Conservation (phyloP, 2,113 vertebrate genomes). For the Naja naja region DNA sequence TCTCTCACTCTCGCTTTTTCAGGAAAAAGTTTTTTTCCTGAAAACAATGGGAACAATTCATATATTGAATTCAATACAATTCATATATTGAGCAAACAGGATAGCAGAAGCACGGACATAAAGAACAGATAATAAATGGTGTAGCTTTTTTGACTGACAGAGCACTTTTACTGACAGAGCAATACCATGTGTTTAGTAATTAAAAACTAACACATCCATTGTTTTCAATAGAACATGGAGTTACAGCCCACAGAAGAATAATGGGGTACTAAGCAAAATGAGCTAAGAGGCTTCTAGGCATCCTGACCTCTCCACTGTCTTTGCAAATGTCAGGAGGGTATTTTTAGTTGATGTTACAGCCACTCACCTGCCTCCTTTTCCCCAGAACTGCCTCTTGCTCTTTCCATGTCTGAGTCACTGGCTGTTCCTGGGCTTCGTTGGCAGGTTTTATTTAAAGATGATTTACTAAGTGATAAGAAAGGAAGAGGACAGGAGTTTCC, state of each 20-base stretch:
- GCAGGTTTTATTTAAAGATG: conserved; percentile 36
- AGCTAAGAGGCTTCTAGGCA: neutral
- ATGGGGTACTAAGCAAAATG: conserved; percentile 5
- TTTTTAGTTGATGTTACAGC: conserved; percentile 59
- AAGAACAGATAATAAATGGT: neutral
- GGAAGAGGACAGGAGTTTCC: neutral
- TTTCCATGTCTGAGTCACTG: conserved; percentile 51
- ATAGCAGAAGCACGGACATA: neutral
- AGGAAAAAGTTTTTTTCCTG: neutral
- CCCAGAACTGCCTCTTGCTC: neutral
- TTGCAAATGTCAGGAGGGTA: conserved; percentile 40
- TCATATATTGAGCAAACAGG: neutral
- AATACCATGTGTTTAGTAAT: neutral
- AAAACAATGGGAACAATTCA: neutral
- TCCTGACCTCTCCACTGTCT: neutral
- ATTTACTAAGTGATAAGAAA: conserved; percentile 50
- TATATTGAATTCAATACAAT: neutral
- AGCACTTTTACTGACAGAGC: neutral
- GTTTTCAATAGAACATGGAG: neutral
- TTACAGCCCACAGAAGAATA: neutral
- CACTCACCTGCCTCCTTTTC: conserved; percentile 15
- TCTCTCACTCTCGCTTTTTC: neutral
- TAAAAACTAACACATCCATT: neutral
- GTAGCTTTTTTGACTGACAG: neutral
- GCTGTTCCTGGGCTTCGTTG: conserved; percentile 11